Conservation (phyloP, 2,113 vertebrate genomes). For the Ceyx melanurus region DNA sequence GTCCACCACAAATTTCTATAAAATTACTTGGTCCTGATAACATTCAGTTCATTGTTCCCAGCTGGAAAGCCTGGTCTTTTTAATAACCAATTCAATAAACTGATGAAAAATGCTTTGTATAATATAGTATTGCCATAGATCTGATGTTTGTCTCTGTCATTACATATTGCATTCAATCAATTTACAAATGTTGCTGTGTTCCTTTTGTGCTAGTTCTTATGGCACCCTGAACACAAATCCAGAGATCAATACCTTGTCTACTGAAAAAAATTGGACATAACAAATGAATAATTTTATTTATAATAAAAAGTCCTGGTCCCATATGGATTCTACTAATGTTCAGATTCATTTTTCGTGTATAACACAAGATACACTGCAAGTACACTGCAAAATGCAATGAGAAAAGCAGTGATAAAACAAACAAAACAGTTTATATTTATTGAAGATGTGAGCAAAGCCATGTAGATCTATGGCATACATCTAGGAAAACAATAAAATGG, state of each 20-base stretch:
- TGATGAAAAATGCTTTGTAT: constrained; percentile 73
- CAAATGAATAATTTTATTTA: constrained; percentile 82
- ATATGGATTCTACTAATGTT: constrained; percentile 71
- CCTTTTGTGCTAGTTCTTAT: constrained; percentile 35
- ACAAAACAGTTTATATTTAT: not conserved
- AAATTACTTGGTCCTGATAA: constrained; percentile 29
- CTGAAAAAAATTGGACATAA: constrained; percentile 73
- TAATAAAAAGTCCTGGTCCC: constrained; percentile 71
- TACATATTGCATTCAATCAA: constrained; percentile 59
- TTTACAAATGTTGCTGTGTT: constrained; percentile 64
- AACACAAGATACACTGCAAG: constrained; percentile 57
- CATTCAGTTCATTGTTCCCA: constrained; percentile 21
- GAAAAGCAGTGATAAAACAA: not conserved
- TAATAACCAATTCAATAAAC: constrained; percentile 73
- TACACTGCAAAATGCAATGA: not conserved
- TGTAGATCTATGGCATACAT: not conserved
- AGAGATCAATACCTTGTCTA: constrained; percentile 79
- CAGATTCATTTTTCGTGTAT: constrained; percentile 73
- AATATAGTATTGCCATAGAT: constrained; percentile 66
- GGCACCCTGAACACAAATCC: constrained; percentile 70
- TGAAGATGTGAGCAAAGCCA: not conserved
- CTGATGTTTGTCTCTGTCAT: constrained; percentile 73
- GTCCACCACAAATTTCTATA: constrained; percentile 36
- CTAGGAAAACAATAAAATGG: not conserved
- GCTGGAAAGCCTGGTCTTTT: constrained; percentile 41